Conservation (phyloP, 37 sponge, comb jelly and placozoan species). For the Bolinopsis microptera region DNA sequence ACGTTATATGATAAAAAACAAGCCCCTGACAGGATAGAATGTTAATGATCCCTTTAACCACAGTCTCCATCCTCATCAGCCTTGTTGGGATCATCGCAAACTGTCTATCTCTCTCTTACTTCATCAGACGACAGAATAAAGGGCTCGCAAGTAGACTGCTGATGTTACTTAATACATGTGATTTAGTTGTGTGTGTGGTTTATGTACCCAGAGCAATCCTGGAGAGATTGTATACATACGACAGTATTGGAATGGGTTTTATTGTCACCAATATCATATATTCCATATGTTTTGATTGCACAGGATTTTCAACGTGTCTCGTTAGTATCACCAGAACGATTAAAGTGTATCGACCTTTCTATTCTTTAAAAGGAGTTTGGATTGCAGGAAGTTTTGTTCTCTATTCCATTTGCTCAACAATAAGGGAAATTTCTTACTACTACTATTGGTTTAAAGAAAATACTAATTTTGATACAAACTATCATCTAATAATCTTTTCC, state of each 20-base stretch:
- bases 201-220: background rate
- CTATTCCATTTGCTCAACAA: background rate
- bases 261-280: too few relatives aligned
- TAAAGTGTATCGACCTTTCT: background rate
- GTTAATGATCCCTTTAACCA: background rate
- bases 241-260: too few relatives aligned
- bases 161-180: background rate
- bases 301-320: background rate
- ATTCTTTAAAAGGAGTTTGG: background rate
- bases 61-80: background rate
- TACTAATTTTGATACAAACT: too few relatives aligned
- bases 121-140: background rate
- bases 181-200: background rate
- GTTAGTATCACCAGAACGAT: background rate
- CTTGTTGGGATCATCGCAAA: background rate
- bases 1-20: too few relatives aligned
- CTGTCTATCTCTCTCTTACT: background rate
- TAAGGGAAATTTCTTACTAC: background rate
- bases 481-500: too few relatives aligned
- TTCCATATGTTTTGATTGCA: background rate
- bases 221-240: too few relatives aligned
- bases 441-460: background rate
- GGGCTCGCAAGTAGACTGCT: background rate
- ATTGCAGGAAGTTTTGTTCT: background rate
- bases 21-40: too few relatives aligned